phyloP scores from a whole-genome alignment of 2,113 vertebrate genomes.

The Anoplopoma fimbria region DNA sequence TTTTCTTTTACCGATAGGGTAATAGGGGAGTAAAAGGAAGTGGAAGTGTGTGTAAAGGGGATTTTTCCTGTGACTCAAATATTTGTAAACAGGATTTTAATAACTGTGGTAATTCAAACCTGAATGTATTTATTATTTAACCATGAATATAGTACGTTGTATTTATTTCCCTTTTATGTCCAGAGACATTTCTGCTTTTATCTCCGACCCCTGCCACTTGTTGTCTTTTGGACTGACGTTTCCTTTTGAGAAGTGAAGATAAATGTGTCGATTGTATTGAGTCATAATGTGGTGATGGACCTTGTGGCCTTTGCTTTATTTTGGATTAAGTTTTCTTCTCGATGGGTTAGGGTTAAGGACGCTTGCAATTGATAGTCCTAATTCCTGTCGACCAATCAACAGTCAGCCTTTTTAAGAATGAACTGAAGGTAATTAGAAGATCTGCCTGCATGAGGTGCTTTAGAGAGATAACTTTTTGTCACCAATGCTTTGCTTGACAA shows the following conservation, averaged over 20 bases:
- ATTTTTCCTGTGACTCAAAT: conserved; percentile 31
- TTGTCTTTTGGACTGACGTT: conserved; percentile 52
- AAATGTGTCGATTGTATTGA: background rate
- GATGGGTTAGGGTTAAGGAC: background rate
- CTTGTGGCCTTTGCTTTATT: conserved; percentile 30
- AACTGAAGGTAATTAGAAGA: background rate
- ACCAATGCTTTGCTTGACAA: background rate
- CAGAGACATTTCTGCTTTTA: conserved; percentile 26
- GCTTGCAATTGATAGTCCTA: background rate
- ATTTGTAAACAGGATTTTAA: conserved; percentile 43
- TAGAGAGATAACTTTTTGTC: background rate
- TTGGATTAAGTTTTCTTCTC: background rate
- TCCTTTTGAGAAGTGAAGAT: conserved; percentile 13
- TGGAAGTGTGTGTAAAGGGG: background rate
- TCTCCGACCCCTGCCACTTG: conserved; percentile 37
- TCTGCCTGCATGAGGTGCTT: background rate
- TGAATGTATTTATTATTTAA: conserved; percentile 34
- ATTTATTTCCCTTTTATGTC: conserved; percentile 40
- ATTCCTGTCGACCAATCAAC: background rate
- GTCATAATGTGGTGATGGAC: conserved; percentile 17
- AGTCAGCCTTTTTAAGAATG: background rate
- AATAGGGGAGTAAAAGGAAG: background rate
- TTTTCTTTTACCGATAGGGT: background rate
- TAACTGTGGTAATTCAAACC: conserved; percentile 1
- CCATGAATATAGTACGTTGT: background rate